Base-by-base conservation (phyloP, 2,888 invertebrate species). In the Eupithecia subfuscata region DNA sequence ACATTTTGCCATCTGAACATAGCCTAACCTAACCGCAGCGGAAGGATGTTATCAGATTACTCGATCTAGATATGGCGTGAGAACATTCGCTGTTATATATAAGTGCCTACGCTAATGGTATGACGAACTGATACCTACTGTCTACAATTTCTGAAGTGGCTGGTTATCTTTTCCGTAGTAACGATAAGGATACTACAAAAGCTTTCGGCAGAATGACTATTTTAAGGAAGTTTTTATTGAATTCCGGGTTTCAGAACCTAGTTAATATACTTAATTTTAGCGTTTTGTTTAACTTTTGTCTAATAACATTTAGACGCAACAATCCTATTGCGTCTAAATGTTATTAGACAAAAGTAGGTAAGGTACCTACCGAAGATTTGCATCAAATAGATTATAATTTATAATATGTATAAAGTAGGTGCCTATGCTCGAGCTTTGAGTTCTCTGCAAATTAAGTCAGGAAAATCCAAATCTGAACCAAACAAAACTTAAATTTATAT, bases 41-140 rank as follows among this genome's bases (percentile, higher is more conserved):
- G 56, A 34, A 70, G 22, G 25, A 40, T 34, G 18, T 56, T 40
- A 70, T 70, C 60, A 63, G 40, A 70, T 37, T n/a, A 37, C 65
- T 37, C 2, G 6, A 37, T 37, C 37, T 34, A 34, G 64, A 34
- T 52, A 56, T 0, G 56, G 18, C 37, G n/a, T 67, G 65, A 34
- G 64, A 64, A 64, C 34, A 30, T 64, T 30, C 34, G 64, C 34
- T 11, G 1, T 34, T 18, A 2, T 67, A 37, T 18, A 2, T 67
- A 37, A 12, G 12, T 65, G 37, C 37, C 60, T 67, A 34, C 9
- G 16, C 9, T 65, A 37, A 37, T 65, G n/a, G 25, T 60, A 60
- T 60, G 60, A 22, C 52, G 52, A n/a, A 56, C 22, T 22, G 22
- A 56, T 22, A 25, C 12, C n/a, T 52, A 52, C n/a, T 22, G 56